Conservation (phyloP, 1,140 invertebrate species). For the Cydia splendana region DNA sequence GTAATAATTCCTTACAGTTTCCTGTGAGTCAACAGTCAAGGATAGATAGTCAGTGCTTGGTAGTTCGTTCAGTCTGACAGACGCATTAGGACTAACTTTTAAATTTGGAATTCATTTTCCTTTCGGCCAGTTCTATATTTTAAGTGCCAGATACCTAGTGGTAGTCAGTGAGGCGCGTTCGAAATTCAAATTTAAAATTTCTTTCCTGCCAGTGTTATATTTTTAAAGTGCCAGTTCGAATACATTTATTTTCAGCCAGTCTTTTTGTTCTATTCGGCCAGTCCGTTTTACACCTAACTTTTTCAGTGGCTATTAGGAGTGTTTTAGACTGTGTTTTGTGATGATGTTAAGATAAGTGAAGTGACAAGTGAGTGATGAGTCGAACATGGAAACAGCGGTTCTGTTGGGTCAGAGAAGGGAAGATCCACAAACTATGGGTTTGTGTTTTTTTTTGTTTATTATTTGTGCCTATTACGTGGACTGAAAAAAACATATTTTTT, state of each 20-base stretch:
- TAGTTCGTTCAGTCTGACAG: background rate
- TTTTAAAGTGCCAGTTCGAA: background rate
- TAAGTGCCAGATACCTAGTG: background rate
- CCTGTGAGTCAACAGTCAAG: background rate
- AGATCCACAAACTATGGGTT: slow-evolving; percentile 63
- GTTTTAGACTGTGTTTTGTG: background rate
- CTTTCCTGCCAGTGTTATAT: background rate
- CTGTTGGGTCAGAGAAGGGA: slow-evolving; percentile 60
- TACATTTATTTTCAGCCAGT: background rate
- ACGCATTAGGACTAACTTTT: background rate
- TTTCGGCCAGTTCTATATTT: background rate
- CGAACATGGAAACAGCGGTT: slow-evolving; percentile 63
- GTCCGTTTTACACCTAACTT: background rate
- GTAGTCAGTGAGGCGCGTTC: background rate
- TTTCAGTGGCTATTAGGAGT: slow-evolving; percentile 6
- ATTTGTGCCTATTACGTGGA: background rate
- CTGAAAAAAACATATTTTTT: too few species aligned
- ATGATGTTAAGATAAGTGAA: slow-evolving; percentile 35
- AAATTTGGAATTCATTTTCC: background rate
- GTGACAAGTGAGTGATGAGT: slow-evolving; percentile 49
- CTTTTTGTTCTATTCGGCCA: slow-evolving; percentile 3
- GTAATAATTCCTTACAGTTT: background rate
- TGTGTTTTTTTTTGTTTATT: slow-evolving; percentile 39
- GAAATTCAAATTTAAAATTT: background rate
- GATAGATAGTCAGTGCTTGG: slow-evolving; percentile 2